Evolutionary conservation across 2,113 vertebrate genomes (phyloP), one percentile per base, ranked within the genome.

Genomic region (Coregonus clupeaformis): DNA sequence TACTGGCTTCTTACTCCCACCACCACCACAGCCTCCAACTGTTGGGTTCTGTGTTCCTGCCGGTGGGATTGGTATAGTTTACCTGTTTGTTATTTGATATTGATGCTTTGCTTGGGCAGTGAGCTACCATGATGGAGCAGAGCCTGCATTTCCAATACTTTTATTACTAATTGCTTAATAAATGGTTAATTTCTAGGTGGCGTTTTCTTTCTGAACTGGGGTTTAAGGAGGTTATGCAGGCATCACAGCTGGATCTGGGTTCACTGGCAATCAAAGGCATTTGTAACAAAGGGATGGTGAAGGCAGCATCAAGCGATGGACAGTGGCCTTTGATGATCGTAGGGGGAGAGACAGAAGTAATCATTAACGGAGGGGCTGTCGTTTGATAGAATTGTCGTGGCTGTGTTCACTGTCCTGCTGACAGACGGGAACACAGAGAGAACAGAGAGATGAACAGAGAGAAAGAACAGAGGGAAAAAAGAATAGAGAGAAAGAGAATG

Each of bases 351-450:
- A 89, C 71, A 79, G 80, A 82, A 73, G 80, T 76, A 88, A 89
- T 91, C 89, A 85, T 89, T 90, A 89, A 75, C 13, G 73, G 81
- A 74, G 75, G 18, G 20, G 65, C 24, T 67, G 74, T 75, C 76
- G 7, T 91, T 89, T 92, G 84, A 91, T 90, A 86, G 84, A 75
- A 6, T 79, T 89, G 85, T 81, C 81, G 81, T 81, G 81, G 78
- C 74, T 65, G 66, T 77, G 78, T 87, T 52, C 47, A 16, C 12
- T 18, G 12, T 18, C 47, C 47, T 18, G 3, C 47, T 52, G 14
- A 52, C 47, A 52, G 47, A 18, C 47, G 16, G 47, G 47, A 18
- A 52, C 3, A 52, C 3, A 16, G 13, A 52, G 6, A 60, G n/a
- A 60, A 60, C 18, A 60, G n/a, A 22, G 57, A 60, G 57, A n/a